These are phyloP conservation scores for Catamblyrhynchus diadema DNA, from an alignment of 2,797 vertebrate species.

Conservation along the genomic window DNA sequence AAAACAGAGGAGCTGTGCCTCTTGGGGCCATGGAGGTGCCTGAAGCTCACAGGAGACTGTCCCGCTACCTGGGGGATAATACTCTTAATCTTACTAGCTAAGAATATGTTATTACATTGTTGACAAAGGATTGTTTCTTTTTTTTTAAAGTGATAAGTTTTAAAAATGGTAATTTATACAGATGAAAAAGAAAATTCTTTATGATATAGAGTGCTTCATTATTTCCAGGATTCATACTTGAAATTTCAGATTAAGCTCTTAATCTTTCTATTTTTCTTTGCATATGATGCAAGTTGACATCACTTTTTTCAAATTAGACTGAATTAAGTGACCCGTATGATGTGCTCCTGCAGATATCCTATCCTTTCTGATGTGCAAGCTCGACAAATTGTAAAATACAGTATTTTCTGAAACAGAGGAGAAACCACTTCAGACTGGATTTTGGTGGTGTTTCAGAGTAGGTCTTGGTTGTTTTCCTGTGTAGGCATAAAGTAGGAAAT, in stretches of 20 bases:
- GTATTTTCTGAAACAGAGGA: neutral
- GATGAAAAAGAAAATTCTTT: neutral
- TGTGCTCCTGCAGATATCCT: neutral
- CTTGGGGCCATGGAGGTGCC: neutral
- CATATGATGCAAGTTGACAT: neutral
- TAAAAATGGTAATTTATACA: neutral
- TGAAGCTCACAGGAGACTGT: neutral
- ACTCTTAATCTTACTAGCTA: neutral
- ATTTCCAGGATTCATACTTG: neutral
- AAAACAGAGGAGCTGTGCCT: neutral
- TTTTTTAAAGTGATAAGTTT: neutral
- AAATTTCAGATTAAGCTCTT: neutral
- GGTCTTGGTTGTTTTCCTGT: neutral
- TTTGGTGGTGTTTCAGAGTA: neutral
- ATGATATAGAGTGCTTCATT: neutral
- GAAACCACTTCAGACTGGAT: neutral
- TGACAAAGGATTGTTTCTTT: neutral
- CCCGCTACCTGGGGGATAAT: neutral
- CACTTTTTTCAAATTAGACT: neutral
- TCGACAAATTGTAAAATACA: neutral
- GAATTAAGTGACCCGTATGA: neutral
- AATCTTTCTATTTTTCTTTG: neutral
- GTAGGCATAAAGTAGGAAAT: neutral
- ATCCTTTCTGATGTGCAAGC: neutral
- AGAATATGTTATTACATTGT: neutral